Evolutionary conservation across 1,140 invertebrate species (phyloP).

Genomic region (Drosophila triauraria): DNA sequence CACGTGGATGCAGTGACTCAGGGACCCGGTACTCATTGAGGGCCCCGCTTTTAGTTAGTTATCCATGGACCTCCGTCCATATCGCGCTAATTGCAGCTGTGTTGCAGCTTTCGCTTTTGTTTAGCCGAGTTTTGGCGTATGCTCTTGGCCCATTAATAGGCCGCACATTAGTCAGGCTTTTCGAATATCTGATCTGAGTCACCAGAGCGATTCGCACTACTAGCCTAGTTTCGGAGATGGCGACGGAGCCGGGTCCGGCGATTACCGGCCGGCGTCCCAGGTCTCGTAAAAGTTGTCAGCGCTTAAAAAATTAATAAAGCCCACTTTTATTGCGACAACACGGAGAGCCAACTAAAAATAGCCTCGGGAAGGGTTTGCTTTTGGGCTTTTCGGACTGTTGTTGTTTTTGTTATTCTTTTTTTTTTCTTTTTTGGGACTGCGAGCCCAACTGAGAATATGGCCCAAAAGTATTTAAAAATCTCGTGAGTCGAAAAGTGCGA

Average conservation of each 20-base stretch:
- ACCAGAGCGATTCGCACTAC: conserved; percentile 53
- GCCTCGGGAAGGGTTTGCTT: conserved; percentile 54
- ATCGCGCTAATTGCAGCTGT: conserved; percentile 27
- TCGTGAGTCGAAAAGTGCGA: conserved; percentile 60
- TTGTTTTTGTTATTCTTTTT: conserved; percentile 9
- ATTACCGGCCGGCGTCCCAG: conserved; percentile 56
- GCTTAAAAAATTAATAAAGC: conserved; percentile 79
- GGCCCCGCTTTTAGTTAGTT: not conserved
- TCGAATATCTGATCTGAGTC: conserved; percentile 17
- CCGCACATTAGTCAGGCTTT: conserved; percentile 22
- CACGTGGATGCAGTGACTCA: conserved; percentile 1
- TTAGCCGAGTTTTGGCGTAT: conserved; percentile 7
- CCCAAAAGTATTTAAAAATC: conserved; percentile 81
- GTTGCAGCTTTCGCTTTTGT: conserved; percentile 9
- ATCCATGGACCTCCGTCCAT: not conserved
- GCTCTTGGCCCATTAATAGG: conserved; percentile 13
- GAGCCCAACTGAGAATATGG: conserved; percentile 48
- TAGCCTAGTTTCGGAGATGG: conserved; percentile 65
- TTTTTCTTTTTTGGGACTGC: conserved; percentile 24
- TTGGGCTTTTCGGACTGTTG: conserved; percentile 7
- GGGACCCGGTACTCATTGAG: not conserved
- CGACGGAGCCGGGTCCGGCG: conserved; percentile 13
- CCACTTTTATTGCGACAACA: conserved; percentile 61
- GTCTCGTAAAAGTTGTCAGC: conserved; percentile 77
- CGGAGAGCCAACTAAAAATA: conserved; percentile 63